Evolutionary conservation across 2,113 vertebrate species (phyloP), one percentile per base, ranked within the genome.

Genomic region (Antigone vipio): DNA sequence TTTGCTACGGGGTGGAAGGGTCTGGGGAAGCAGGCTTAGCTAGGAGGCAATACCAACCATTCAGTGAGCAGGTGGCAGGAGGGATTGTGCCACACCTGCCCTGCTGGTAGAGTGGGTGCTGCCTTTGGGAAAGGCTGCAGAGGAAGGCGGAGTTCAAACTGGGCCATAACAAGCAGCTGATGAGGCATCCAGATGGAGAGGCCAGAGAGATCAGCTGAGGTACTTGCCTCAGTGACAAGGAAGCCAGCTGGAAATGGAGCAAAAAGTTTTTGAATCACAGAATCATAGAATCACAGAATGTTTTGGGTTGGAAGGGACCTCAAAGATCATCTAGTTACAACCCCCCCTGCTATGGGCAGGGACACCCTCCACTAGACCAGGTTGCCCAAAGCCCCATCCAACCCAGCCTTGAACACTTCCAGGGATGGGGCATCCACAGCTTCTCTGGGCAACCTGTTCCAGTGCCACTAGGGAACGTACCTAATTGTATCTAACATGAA

Each of bases 151-250:
- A 80, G 34, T 16, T 84, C 68, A 81, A 60, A 84, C 13, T 2
- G 21, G 50, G 40, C 35, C 59, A 42, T 8, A 34, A 42, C 5
- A n/a, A 72, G 22, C 0, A 0, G 40, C 20, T 9, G 12, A 12
- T 44, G 73, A 81, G 49, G 26, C 35, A 74, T 53, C 18, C 50
- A 49, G 56, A 49, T 52, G 30, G 27, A 77, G 35, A 47, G 32
- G 45, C 18, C 34, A 52, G 68, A 64, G 22, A 40, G 21, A 64
- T 13, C 45, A 77, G 68, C 53, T 64, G n/a, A 83, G 6, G 14
- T 40, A 72, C 8, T 58, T 58, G 52, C n/a, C 50, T 83, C 58
- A 45, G 26, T 1, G 3, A 38, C 12, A 77, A 50, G 23, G 27
- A 83, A 85, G 23, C 9, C 74, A 92, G 45, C 19, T 56, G 45